Evolutionary conservation across 2,113 vertebrate species (phyloP), one percentile per base, ranked within the genome.

Genomic region (Brachyhypopomus gauderio): DNA sequence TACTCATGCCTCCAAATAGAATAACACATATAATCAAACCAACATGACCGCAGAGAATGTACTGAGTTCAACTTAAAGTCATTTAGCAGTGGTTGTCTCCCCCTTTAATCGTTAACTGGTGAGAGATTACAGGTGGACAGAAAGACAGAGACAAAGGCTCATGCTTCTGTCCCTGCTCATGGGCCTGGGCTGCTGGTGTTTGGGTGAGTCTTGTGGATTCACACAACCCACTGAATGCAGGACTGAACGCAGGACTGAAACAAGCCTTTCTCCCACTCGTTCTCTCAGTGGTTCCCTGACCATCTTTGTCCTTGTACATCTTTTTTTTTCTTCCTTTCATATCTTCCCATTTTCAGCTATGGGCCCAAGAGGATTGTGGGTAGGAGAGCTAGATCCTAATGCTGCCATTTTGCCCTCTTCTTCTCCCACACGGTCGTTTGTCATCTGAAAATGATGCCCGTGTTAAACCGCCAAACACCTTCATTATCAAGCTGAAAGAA

Each of bases 401-500:
- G 66, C n/a, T 71, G 66, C 30, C 77, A 27, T 41, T 58, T 71
- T 71, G 48, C 76, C 64, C 76, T 70, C 64, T 25, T 78, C 64
- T 78, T 22, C 56, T 67, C 55, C 52, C 64, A 70, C 38, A 52
- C 20, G 30, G 48, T n/a, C 20, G 5, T 17, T 27, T 20, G 64
- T 67, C 64, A 67, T 27, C 27, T 27, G 36, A 60, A 71, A 66
- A 60, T 2, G 4, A 71, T 59, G 55, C 52, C 59, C 52, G 71
- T 23, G 55, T 34, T 79, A 79, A 60, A 64, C 77, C 16, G 12
- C 23, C 78, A 77, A 81, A 70, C 55, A 36, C 67, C 45, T 45
- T 67, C 16, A 77, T 66, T 60, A 59, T 58, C 34, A 71, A 60
- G 19, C 22, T 58, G 52, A 58, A 67, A 64, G 52, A 59, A 55